Base-by-base conservation (phyloP, 2,888 invertebrate species). In the Stenichneumon culpator region DNA sequence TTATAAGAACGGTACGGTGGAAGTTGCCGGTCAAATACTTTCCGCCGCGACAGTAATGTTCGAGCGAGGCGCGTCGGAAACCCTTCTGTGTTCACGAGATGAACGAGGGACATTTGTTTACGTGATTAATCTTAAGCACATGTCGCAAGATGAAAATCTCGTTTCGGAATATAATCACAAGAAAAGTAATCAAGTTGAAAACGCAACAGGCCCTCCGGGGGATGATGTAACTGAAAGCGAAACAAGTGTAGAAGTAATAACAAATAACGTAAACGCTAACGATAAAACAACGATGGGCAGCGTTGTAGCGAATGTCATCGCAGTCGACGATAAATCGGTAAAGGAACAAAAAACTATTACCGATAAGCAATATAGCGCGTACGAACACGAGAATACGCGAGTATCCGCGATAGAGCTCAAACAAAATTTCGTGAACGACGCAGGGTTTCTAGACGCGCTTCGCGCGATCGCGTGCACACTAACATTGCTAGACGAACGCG, bases 11-110 rank as follows among this genome's bases (percentile, higher is more conserved):
- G 5, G 7, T 19, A 7, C 54, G 7, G n/a, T 54, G 4, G 54
- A 54, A 19, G 54, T 54, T 0, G 19, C 19, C 0, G 54, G 54
- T 22, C 5, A 54, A 6, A 22, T 54, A n/a, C 22, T 54, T 0
- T 54, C 54, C 7, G 54, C 2, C 5, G 22, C 54, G 19, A 54
- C 54, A 5, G 54, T 19, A 6, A 54, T 54, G 54, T 54, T 54
- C 54, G 54, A 54, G 19, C 54, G 54, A 54, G 54, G 54, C 54
- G 54, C 54, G 14, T 50, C 50, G 50, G 50, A 50, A 50, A 50
- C 50, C 7, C n/a, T 50, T 14, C n/a, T 14, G 0, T 54, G 54
- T 19, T 54, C 54, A 22, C 54, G 19, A 22, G 22, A 7, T 6
- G 22, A 54, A 1, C 7, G 7, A 19, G 54, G 7, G 7, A 54